phyloP scores from a whole-genome alignment of 2,888 invertebrate species.

The Teleogryllus oceanicus region DNA sequence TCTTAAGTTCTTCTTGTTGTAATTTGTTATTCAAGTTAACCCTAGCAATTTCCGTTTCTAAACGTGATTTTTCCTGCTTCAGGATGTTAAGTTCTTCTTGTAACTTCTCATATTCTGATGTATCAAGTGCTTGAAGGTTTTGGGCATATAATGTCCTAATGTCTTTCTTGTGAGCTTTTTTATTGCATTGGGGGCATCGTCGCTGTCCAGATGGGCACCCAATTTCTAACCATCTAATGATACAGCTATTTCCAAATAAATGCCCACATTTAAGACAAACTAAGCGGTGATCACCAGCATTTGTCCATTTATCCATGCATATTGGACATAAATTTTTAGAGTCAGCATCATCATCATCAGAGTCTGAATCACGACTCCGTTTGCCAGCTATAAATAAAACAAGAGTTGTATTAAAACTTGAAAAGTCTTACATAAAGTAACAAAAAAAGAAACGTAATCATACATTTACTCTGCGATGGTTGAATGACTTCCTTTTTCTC shows the following conservation, averaged over 20 bases:
- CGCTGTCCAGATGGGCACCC: slow-evolving; percentile 52
- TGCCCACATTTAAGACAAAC: slow-evolving; percentile 90
- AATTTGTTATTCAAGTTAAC: slow-evolving; percentile 48
- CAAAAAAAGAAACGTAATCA: too few relatives aligned
- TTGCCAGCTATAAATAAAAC: slow-evolving; percentile 8
- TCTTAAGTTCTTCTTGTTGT: slow-evolving; percentile 43
- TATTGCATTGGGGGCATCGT: slow-evolving; percentile 86
- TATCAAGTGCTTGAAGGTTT: slow-evolving; percentile 71
- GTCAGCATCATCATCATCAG: slow-evolving; percentile 50
- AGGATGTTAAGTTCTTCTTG: slow-evolving; percentile 59
- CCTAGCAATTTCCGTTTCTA: slow-evolving; percentile 62
- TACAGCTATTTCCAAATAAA: slow-evolving; percentile 80
- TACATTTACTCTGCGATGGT: too few relatives aligned
- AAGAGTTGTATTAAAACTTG: neutral
- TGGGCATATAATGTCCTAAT: slow-evolving; percentile 77
- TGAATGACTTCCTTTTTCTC: too few relatives aligned
- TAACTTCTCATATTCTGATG: slow-evolving; percentile 64
- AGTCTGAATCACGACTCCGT: neutral
- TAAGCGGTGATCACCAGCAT: slow-evolving; percentile 78
- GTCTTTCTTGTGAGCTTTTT: slow-evolving; percentile 63
- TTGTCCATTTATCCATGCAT: slow-evolving; percentile 85
- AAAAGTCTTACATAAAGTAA: neutral
- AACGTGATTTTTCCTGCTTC: slow-evolving; percentile 55
- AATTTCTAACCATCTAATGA: slow-evolving; percentile 69
- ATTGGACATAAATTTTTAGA: slow-evolving; percentile 78